Conservation (phyloP, 2,113 vertebrate species). For the Regulus satrapa region DNA sequence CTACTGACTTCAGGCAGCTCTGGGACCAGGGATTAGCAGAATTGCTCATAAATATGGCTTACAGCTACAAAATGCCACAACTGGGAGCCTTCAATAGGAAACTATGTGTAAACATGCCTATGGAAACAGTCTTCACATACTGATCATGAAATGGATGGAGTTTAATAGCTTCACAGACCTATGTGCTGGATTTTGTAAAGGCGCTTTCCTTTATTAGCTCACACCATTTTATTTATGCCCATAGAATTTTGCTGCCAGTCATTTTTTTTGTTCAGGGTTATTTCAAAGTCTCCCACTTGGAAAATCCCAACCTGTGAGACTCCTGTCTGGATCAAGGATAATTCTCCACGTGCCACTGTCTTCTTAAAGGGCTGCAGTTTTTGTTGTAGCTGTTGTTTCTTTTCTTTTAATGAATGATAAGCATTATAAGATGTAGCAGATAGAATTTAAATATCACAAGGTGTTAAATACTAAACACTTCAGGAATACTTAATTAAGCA, state of each 20-base stretch:
- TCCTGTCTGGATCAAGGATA: neutral
- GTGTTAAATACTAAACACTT: conserved; percentile 25
- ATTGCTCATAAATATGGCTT: conserved; percentile 61
- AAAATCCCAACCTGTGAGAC: neutral
- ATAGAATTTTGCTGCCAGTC: neutral
- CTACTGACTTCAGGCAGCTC: conserved; percentile 43
- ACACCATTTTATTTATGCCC: neutral
- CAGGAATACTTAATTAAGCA: conserved; percentile 44
- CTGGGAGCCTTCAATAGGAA: conserved; percentile 42
- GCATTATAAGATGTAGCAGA: neutral
- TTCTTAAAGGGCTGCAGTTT: neutral
- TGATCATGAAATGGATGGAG: neutral
- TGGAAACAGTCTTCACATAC: conserved; percentile 24
- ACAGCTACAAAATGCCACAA: conserved; percentile 28
- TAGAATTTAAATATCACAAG: conserved; percentile 10
- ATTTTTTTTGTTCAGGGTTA: neutral
- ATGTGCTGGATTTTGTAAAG: neutral
- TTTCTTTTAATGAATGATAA: neutral
- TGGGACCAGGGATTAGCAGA: conserved; percentile 69
- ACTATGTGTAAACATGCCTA: conserved; percentile 41
- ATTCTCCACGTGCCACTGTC: neutral
- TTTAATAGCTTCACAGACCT: neutral
- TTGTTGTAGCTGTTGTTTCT: neutral
- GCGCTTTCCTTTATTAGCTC: neutral
- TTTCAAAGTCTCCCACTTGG: neutral